A percentile compares a stretch with the other conserved stretches of the same genome.
Evolutionary conservation across 2,113 vertebrate genomes (phyloP).

Genomic region (Petaurus breviceps): DNA sequence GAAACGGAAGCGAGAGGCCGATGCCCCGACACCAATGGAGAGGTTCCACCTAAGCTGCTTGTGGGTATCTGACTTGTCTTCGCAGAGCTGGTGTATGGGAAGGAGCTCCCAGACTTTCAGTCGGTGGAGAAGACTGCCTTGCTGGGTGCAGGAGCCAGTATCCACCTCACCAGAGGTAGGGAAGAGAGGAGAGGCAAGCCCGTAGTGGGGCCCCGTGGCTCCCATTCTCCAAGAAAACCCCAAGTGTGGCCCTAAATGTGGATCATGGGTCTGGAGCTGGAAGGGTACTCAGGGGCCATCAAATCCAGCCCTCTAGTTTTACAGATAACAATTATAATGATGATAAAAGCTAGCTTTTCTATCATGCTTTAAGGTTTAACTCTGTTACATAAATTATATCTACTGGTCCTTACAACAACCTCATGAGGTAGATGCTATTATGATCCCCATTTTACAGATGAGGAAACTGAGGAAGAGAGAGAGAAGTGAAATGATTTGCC

Average conservation of each 20-base stretch:
- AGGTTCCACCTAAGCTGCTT: conserved; percentile 79
- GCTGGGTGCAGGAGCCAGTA: conserved; percentile 78
- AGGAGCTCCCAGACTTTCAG: conserved; percentile 74
- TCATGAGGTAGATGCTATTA: too few relatives aligned
- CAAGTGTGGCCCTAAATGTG: not conserved
- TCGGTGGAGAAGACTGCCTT: conserved; percentile 69
- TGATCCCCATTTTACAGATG: too few relatives aligned
- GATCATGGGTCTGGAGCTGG: not conserved
- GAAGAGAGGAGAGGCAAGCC: conserved; percentile 42
- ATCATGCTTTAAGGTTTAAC: too few relatives aligned
- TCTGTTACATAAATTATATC: too few relatives aligned
- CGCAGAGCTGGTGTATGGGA: conserved; percentile 84
- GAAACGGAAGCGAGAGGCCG: conserved; percentile 41
- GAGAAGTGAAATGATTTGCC: too few relatives aligned
- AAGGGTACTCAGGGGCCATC: too few relatives aligned
- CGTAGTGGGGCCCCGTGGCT: not conserved
- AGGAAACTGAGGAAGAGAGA: too few relatives aligned
- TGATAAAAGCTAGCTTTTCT: too few relatives aligned
- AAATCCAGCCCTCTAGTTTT: too few relatives aligned
- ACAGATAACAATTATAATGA: too few relatives aligned
- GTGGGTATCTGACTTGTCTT: conserved; percentile 81
- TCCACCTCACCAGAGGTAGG: conserved; percentile 83
- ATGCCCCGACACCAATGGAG: conserved; percentile 77
- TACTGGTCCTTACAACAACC: too few relatives aligned
- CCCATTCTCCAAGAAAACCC: not conserved